Conservation (phyloP, 2,113 vertebrate genomes). For the Calyptomena viridis region DNA sequence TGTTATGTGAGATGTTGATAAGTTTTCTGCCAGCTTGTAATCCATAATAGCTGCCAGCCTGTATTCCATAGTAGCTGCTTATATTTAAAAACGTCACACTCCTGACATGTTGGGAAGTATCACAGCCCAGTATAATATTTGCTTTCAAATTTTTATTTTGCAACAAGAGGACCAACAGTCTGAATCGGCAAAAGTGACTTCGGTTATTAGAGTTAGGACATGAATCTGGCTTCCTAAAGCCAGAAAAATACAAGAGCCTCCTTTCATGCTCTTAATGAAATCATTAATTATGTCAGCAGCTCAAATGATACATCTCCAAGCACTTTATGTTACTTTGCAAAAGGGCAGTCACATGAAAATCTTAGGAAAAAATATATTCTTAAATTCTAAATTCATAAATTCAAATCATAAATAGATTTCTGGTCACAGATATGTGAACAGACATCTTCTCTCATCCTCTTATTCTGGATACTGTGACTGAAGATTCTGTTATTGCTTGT, state of each 20-base stretch:
- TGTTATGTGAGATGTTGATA: conserved; percentile 23
- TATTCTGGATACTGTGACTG: not conserved
- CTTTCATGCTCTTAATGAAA: conserved; percentile 73
- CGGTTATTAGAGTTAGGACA: conserved; percentile 59
- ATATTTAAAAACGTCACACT: conserved; percentile 42
- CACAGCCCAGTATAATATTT: conserved; percentile 70
- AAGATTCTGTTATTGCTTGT: not conserved
- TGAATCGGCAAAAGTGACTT: conserved; percentile 60
- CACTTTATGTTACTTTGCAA: conserved; percentile 64
- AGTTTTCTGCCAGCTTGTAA: conserved; percentile 8
- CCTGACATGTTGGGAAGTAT: conserved; percentile 52
- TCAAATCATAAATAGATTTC: not conserved
- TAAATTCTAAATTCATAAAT: not conserved
- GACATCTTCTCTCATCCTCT: not conserved
- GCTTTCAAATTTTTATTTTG: conserved; percentile 66
- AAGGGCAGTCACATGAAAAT: conserved; percentile 29
- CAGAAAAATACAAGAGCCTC: conserved; percentile 67
- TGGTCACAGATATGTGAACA: not conserved
- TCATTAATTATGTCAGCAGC: conserved; percentile 76
- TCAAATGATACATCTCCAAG: conserved; percentile 64
- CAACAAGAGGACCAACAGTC: conserved; percentile 63
- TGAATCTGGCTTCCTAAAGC: conserved; percentile 55
- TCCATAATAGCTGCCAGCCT: conserved; percentile 21
- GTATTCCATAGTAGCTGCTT: conserved; percentile 36
- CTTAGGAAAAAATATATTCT: conserved; percentile 23